A percentile compares a stretch with the other conserved stretches of the same genome.
Conservation (phyloP, 2,888 invertebrate genomes). For the Proisotoma minuta region DNA sequence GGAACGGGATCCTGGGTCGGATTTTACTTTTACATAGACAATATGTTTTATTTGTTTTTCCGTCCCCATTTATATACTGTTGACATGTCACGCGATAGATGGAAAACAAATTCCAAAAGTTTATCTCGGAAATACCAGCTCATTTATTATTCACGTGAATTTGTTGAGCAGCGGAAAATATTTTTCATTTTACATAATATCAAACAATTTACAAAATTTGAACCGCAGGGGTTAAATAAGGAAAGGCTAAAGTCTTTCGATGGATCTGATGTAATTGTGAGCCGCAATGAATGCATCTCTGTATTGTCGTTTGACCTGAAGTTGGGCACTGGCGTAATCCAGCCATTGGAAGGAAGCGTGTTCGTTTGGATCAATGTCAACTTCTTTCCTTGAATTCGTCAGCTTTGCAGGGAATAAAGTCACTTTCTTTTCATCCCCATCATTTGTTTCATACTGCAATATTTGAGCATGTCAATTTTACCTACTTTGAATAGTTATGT, state of each 20-base stretch:
- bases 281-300: not conserved
- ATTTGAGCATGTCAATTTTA: not conserved
- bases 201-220: no score
- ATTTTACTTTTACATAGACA: not conserved
- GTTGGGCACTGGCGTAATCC: not conserved
- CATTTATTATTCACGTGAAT: no score
- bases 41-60: not conserved
- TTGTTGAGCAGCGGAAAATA: no score
- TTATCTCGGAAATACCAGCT: no score
- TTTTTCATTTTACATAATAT: no score
- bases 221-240: no score
- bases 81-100: no score
- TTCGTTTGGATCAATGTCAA: not conserved
- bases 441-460: conserved; percentile 1
- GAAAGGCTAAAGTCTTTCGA: not conserved
- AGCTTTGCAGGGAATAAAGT: conserved; percentile 4
- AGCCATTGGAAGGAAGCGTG: conserved; percentile 1
- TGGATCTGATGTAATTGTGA: not conserved
- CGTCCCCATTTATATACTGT: no score
- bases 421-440: not conserved
- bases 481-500: not conserved
- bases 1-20: not conserved
- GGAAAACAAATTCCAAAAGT: no score
- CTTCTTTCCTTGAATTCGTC: not conserved
- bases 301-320: conserved; percentile 1